A percentile compares a stretch with the other conserved stretches of the same genome.
Conservation (phyloP, 1,140 invertebrate genomes). For the Pseudoatta argentina region DNA sequence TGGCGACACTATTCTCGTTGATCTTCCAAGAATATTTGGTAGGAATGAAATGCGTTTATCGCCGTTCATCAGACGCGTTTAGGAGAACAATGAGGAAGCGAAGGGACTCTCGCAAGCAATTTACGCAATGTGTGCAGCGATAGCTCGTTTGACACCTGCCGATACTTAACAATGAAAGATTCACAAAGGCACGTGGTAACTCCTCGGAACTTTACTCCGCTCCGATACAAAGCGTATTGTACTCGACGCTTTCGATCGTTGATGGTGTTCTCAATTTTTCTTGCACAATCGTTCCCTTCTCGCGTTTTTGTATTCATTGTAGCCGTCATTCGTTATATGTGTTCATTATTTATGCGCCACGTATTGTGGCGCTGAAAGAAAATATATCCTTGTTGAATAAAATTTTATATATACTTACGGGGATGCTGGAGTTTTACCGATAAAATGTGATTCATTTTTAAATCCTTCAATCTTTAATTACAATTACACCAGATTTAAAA, state of each 20-base stretch:
- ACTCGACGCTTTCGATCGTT: background rate
- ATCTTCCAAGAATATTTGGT: slow-evolving; percentile 2
- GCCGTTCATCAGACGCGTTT: slow-evolving; percentile 10
- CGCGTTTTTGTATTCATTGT: background rate
- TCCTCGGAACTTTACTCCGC: slow-evolving; percentile 26
- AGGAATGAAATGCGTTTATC: background rate
- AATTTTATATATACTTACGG: background rate
- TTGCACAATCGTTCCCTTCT: slow-evolving; percentile 26
- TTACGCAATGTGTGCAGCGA: slow-evolving; percentile 61
- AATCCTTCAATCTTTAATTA: too few species aligned
- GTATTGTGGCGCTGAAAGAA: background rate
- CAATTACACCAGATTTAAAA: too few species aligned
- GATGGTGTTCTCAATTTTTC: slow-evolving; percentile 46
- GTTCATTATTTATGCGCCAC: slow-evolving; percentile 16
- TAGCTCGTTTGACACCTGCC: slow-evolving; percentile 70
- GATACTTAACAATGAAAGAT: slow-evolving; percentile 70
- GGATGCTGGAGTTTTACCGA: too few species aligned
- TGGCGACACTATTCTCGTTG: background rate
- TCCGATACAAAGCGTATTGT: slow-evolving; percentile 44
- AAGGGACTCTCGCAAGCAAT: slow-evolving; percentile 52
- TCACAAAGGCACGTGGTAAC: slow-evolving; percentile 52
- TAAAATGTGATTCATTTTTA: too few species aligned
- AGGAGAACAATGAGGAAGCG: slow-evolving; percentile 60
- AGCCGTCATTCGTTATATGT: background rate
- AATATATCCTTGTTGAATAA: background rate